Conservation (phyloP, 2,797 vertebrate genomes). For the Microctenopoma lineatum region DNA sequence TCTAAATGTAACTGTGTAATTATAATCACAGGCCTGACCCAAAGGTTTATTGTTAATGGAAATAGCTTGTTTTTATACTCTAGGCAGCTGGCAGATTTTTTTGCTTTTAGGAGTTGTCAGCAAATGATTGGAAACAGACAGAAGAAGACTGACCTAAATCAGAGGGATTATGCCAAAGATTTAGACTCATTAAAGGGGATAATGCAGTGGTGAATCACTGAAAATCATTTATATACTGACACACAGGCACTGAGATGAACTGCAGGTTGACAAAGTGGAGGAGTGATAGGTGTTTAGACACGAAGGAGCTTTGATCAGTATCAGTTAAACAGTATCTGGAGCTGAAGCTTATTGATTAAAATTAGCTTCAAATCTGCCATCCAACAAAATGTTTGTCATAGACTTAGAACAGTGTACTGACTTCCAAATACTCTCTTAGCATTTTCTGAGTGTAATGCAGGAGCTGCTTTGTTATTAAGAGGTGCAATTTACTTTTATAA, state of each 20-base stretch:
- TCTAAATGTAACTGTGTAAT: slow-evolving; percentile 48
- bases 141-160: slow-evolving; percentile 51
- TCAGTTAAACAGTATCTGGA: slow-evolving; percentile 9
- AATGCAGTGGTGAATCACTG: slow-evolving; percentile 44
- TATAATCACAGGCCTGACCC: slow-evolving; percentile 67
- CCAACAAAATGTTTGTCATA: not conserved
- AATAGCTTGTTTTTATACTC: slow-evolving; percentile 63
- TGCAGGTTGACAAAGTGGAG: slow-evolving; percentile 14
- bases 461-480: slow-evolving; percentile 15
- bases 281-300: slow-evolving; percentile 21
- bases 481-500: slow-evolving; percentile 21
- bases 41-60: slow-evolving; percentile 63
- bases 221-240: slow-evolving; percentile 51
- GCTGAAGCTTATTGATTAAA: slow-evolving; percentile 12
- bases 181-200: slow-evolving; percentile 62
- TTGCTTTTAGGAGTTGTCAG: slow-evolving; percentile 63
- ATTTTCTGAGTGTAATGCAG: slow-evolving; percentile 5
- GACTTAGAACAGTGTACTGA: slow-evolving; percentile 2
- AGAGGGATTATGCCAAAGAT: slow-evolving; percentile 49
- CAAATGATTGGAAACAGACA: slow-evolving; percentile 75
- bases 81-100: slow-evolving; percentile 36
- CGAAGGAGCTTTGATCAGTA: slow-evolving; percentile 31
- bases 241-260: slow-evolving; percentile 25
- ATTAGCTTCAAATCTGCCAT: slow-evolving; percentile 11
- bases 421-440: slow-evolving; percentile 4